Evolutionary conservation across 2,113 vertebrate species (phyloP).

Genomic region (Dipodomys ordii): DNA sequence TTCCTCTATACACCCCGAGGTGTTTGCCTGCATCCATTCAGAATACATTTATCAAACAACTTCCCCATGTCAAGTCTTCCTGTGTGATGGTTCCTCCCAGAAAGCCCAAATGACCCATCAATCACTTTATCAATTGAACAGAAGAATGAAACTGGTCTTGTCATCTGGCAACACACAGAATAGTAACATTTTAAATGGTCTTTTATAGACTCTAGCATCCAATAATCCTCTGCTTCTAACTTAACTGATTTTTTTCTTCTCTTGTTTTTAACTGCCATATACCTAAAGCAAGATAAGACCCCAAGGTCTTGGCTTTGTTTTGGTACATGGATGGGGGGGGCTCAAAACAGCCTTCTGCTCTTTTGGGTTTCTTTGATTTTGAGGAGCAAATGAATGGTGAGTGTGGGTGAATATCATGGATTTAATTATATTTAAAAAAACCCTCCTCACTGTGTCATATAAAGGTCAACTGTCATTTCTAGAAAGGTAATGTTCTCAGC

Average conservation of each 20-base stretch:
- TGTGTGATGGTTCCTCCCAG: conserved; percentile 29
- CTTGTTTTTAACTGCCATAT: conserved; percentile 6
- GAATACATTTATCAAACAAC: conserved; percentile 62
- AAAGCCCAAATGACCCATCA: conserved; percentile 61
- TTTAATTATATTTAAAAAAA: conserved; percentile 42
- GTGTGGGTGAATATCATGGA: not conserved
- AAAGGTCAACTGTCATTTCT: not conserved
- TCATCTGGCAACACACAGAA: not conserved
- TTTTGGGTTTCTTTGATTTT: conserved; percentile 20
- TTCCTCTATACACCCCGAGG: conserved; percentile 33
- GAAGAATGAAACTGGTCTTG: conserved; percentile 41
- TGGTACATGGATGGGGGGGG: not conserved
- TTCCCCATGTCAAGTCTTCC: conserved; percentile 36
- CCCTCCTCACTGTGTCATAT: not conserved
- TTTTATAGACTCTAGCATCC: conserved; percentile 5
- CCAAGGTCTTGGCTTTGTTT: not conserved
- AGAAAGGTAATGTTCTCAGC: not conserved
- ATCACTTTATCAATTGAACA: conserved; percentile 68
- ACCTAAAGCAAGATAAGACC: conserved; percentile 15
- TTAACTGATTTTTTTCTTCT: conserved; percentile 13
- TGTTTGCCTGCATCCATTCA: conserved; percentile 54
- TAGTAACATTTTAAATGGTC: conserved; percentile 55
- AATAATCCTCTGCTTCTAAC: conserved; percentile 14
- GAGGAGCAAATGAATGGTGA: not conserved
- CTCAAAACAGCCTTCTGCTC: not conserved